Evolutionary conservation across 1,140 invertebrate genomes (phyloP).

Genomic region (Harpegnathos saltator): DNA sequence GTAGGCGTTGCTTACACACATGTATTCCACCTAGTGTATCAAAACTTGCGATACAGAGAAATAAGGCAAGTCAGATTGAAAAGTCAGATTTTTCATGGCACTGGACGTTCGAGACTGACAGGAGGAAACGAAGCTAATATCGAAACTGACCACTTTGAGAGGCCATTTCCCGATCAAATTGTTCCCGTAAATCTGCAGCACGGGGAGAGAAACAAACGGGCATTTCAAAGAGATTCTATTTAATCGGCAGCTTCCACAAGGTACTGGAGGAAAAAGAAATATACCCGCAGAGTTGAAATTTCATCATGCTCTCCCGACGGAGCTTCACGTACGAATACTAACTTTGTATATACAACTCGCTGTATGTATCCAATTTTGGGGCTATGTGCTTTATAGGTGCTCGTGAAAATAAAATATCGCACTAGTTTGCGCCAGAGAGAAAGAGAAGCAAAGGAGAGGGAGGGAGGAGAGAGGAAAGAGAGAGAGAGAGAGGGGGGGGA

Average conservation of each 20-base stretch:
- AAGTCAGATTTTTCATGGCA: background rate
- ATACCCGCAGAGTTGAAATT: background rate
- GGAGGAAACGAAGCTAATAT: background rate
- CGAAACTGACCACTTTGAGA: background rate
- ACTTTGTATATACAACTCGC: conserved; percentile 21
- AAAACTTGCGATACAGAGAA: background rate
- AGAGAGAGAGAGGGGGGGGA: too few relatives aligned
- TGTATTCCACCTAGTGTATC: background rate
- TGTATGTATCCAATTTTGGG: conserved; percentile 27
- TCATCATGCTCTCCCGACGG: background rate
- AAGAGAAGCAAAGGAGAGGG: background rate
- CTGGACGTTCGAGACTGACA: background rate
- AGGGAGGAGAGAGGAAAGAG: too few relatives aligned
- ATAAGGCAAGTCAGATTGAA: background rate
- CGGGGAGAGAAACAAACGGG: background rate
- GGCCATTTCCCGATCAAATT: background rate
- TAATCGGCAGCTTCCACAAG: background rate
- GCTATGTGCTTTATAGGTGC: conserved; percentile 47
- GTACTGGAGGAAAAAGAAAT: background rate
- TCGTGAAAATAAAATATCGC: conserved; percentile 56
- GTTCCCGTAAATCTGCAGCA: background rate
- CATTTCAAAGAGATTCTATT: background rate
- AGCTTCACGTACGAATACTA: background rate
- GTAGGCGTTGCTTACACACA: background rate
- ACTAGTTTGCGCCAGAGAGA: conserved; percentile 1